phyloP scores from a whole-genome alignment of 2,797 vertebrate species.

The Chaunax sp. region DNA sequence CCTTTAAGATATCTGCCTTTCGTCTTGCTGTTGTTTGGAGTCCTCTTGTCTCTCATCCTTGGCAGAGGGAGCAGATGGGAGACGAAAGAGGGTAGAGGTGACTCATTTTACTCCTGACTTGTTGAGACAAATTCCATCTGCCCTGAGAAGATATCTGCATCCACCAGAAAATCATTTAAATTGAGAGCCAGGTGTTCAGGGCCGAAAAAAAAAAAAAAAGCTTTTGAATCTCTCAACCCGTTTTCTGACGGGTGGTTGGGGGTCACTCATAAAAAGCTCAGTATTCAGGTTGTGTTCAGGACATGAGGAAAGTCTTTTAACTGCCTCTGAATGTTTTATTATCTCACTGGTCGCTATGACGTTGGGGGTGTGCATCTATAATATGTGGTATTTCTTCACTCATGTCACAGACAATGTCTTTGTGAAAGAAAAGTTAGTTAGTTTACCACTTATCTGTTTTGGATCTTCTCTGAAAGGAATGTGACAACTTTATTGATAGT shows the following conservation, averaged over 20 bases:
- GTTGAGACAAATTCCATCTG: background rate
- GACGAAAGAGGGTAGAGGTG: background rate
- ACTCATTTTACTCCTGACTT: background rate
- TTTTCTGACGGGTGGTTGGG: background rate
- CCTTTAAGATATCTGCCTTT: background rate
- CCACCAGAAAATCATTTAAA: background rate
- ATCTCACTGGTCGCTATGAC: background rate
- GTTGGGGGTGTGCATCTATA: background rate
- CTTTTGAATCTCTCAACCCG: background rate
- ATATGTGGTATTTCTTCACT: background rate
- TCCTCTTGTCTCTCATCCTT: too few relatives aligned
- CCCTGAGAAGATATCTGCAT: background rate
- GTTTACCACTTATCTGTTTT: too few relatives aligned
- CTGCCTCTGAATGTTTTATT: background rate
- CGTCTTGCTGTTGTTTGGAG: background rate
- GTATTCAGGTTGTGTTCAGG: background rate
- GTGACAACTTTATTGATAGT: too few relatives aligned
- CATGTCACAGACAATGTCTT: background rate
- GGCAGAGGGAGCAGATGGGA: background rate
- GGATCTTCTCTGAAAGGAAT: too few relatives aligned
- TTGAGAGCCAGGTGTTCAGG: background rate
- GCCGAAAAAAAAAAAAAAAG: background rate
- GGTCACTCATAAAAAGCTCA: background rate
- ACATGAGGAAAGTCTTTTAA: background rate
- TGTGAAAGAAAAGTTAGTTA: too few relatives aligned